Percentiles rank a stretch among this genome's conserved stretches.
phyloP scores from a whole-genome alignment of 2,888 invertebrate genomes.

The Miltochrista miniata region DNA sequence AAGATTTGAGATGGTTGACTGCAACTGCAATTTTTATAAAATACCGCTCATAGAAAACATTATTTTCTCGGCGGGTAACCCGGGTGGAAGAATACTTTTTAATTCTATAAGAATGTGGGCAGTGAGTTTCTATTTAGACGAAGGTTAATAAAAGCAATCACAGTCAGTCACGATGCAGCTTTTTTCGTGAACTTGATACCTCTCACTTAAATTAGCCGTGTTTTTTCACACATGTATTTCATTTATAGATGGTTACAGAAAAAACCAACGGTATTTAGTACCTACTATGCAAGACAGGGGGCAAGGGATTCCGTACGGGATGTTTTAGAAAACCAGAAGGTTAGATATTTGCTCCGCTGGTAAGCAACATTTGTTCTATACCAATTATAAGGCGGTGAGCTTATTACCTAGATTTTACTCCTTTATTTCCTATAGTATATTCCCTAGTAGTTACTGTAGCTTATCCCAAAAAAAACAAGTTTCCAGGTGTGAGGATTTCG shows the following conservation, averaged over 20 bases:
- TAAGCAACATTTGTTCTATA: no score
- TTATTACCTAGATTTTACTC: no score
- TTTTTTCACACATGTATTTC: slow-evolving; percentile 3
- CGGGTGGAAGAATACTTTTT: slow-evolving; percentile 4
- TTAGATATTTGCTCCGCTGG: no score
- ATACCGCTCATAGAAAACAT: neutral
- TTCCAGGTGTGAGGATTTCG: no score
- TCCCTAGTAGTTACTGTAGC: no score
- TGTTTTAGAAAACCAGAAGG: neutral
- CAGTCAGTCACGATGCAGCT: slow-evolving; percentile 16
- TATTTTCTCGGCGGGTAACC: neutral
- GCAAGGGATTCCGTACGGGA: neutral
- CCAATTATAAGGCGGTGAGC: no score
- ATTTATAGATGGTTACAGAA: neutral
- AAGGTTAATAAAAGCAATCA: slow-evolving; percentile 18
- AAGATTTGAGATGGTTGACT: neutral
- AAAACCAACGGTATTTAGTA: neutral
- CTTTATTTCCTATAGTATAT: no score
- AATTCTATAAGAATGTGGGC: slow-evolving; percentile 12
- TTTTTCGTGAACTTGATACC: slow-evolving; percentile 19
- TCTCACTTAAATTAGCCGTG: slow-evolving; percentile 13
- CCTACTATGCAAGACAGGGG: neutral
- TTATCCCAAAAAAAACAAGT: no score
- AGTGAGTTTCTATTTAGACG: slow-evolving; percentile 10
- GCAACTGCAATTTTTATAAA: neutral